Conservation (phyloP, 2,113 vertebrate species). For the Burhinus bistriatus region DNA sequence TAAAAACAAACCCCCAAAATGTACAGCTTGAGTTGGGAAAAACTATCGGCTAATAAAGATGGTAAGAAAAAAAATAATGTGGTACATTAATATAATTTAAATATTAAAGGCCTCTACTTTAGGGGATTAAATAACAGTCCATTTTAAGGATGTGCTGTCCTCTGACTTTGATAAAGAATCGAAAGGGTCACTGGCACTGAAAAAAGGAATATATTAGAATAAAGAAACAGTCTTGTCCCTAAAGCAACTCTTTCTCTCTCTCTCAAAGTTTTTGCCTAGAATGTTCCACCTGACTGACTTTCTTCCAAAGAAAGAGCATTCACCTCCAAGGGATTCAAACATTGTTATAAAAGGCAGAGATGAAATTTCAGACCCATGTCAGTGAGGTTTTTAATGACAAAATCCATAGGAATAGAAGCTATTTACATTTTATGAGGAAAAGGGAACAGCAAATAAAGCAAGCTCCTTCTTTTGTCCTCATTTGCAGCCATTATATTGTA, state of each 20-base stretch:
- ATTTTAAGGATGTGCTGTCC: not conserved
- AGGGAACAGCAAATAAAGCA: not conserved
- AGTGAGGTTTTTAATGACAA: not conserved
- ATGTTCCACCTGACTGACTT: slow-evolving; percentile 8
- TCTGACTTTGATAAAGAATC: slow-evolving; percentile 33
- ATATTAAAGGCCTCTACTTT: not conserved
- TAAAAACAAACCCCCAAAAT: not conserved
- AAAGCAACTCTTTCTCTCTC: not conserved
- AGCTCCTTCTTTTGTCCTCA: not conserved
- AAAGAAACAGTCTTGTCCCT: slow-evolving; percentile 28
- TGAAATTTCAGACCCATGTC: not conserved
- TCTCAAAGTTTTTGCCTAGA: slow-evolving; percentile 12
- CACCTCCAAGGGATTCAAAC: not conserved
- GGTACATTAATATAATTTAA: slow-evolving; percentile 18
- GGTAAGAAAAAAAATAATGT: not conserved
- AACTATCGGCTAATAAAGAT: not conserved
- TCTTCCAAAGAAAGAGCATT: not conserved
- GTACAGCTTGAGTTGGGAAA: not conserved
- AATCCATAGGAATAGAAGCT: not conserved
- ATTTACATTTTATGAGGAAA: not conserved
- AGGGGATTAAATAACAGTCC: slow-evolving; percentile 33
- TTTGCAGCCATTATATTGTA: not conserved
- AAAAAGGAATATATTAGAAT: slow-evolving; percentile 34
- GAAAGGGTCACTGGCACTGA: not conserved
- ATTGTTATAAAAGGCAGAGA: not conserved